Evolutionary conservation across 1,140 invertebrate genomes (phyloP).

Genomic region (Lordiphosa stackelbergi): DNA sequence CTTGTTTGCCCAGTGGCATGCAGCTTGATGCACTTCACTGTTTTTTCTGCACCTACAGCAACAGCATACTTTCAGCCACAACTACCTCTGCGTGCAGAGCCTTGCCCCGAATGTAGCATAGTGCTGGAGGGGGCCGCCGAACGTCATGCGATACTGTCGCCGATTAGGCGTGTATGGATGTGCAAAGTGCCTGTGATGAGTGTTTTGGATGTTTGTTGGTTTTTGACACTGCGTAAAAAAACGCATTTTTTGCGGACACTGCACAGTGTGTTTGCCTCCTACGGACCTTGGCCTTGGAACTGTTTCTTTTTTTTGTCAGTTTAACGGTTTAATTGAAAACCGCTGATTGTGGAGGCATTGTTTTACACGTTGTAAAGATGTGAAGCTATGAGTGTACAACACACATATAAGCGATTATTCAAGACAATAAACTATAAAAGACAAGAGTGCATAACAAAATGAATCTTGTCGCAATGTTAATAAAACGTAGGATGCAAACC

Average conservation of each 20-base stretch:
- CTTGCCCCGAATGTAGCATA: constrained; percentile 31
- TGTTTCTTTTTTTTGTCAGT: constrained; percentile 40
- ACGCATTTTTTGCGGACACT: constrained; percentile 35
- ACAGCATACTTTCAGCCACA: constrained; percentile 3
- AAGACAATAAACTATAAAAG: too few species aligned
- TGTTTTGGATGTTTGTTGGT: constrained; percentile 65
- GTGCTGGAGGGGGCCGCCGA: constrained; percentile 17
- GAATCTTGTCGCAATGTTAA: too few species aligned
- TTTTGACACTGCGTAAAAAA: constrained; percentile 59
- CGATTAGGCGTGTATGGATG: constrained; percentile 70
- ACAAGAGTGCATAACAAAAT: too few species aligned
- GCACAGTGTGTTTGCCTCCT: constrained; percentile 19
- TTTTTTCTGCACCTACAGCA: constrained; percentile 45
- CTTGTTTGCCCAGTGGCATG: constrained; percentile 72
- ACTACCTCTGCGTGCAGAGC: constrained; percentile 36
- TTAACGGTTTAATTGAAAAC: constrained; percentile 60
- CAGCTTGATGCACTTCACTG: constrained; percentile 70
- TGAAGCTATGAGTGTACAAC: too few species aligned
- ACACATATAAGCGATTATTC: too few species aligned
- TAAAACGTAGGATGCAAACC: too few species aligned
- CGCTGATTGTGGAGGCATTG: constrained; percentile 38
- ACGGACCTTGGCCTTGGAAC: constrained; percentile 3
- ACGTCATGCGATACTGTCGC: constrained; percentile 66
- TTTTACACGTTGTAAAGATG: neutral
- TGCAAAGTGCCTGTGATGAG: constrained; percentile 69